phyloP scores from a whole-genome alignment of 1,140 invertebrate species.

The Hypothenemus hampei region DNA sequence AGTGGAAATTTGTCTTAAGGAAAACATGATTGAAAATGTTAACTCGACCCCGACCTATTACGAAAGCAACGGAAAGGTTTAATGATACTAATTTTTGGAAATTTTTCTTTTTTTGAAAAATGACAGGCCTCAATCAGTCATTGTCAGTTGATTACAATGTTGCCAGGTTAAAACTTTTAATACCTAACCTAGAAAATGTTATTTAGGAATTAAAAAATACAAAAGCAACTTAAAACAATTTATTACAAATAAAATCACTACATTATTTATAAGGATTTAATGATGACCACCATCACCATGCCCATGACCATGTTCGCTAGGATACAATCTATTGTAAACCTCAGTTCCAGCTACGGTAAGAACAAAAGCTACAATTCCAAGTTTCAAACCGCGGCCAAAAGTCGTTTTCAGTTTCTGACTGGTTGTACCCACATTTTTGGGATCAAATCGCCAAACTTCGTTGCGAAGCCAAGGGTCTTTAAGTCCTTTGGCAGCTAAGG shows the following conservation, averaged over 20 bases:
- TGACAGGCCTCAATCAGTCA: too few relatives aligned
- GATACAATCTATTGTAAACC: constrained; percentile 49
- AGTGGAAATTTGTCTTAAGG: constrained; percentile 24
- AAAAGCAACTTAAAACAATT: too few relatives aligned
- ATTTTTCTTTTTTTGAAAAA: too few relatives aligned
- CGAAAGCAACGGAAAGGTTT: too few relatives aligned
- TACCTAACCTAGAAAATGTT: too few relatives aligned
- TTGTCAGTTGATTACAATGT: too few relatives aligned
- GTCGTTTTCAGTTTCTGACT: constrained; percentile 36
- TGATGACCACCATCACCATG: constrained; percentile 35
- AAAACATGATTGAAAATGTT: constrained; percentile 23
- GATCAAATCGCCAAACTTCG: constrained; percentile 70
- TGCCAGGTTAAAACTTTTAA: too few relatives aligned
- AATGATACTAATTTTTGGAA: too few relatives aligned
- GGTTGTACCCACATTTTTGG: constrained; percentile 49
- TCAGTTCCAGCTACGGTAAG: constrained; percentile 55
- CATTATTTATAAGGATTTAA: too few relatives aligned
- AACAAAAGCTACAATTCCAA: constrained; percentile 58
- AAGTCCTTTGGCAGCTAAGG: constrained; percentile 62
- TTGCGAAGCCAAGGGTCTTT: constrained; percentile 84
- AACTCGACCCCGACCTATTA: too few relatives aligned
- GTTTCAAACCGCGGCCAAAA: constrained; percentile 56
- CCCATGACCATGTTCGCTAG: constrained; percentile 49
- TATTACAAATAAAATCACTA: too few relatives aligned
- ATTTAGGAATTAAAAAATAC: too few relatives aligned